Percentiles rank a stretch among this genome's conserved stretches.
phyloP scores from a whole-genome alignment of 2,797 vertebrate species.

The Knipowitschia caucasica region DNA sequence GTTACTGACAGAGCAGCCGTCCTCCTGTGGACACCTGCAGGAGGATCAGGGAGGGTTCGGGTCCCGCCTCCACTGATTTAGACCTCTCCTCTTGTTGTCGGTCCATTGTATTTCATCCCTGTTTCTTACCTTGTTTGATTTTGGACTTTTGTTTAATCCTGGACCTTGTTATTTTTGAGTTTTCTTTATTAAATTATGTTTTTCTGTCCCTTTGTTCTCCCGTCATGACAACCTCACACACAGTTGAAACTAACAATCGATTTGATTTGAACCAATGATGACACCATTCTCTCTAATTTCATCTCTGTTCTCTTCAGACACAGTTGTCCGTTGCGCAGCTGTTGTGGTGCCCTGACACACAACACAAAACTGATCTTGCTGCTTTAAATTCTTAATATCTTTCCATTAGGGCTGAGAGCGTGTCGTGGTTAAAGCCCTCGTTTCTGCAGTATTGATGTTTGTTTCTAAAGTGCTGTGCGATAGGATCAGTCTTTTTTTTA shows the following conservation, averaged over 20 bases:
- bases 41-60: too few species aligned
- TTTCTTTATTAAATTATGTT: too few species aligned
- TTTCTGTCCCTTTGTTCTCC: too few species aligned
- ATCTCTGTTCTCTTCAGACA: not conserved
- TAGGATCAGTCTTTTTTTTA: not conserved
- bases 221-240: too few species aligned
- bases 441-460: not conserved
- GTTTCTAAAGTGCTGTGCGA: not conserved
- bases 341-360: not conserved
- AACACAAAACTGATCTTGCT: not conserved
- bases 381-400: constrained; percentile 1
- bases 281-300: not conserved
- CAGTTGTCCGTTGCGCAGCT: not conserved
- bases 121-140: too few species aligned
- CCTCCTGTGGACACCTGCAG: too few species aligned
- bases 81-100: too few species aligned
- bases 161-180: too few species aligned
- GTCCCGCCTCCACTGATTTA: too few species aligned
- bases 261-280: not conserved
- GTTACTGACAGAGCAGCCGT: too few species aligned
- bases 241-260: not conserved
- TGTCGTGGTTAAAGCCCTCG: not conserved
- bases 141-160: too few species aligned
- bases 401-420: not conserved
- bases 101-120: too few species aligned